Evolutionary conservation across 2,888 invertebrate species (phyloP), one percentile per base, ranked within the genome.

Genomic region (Scaptomyza parva): DNA sequence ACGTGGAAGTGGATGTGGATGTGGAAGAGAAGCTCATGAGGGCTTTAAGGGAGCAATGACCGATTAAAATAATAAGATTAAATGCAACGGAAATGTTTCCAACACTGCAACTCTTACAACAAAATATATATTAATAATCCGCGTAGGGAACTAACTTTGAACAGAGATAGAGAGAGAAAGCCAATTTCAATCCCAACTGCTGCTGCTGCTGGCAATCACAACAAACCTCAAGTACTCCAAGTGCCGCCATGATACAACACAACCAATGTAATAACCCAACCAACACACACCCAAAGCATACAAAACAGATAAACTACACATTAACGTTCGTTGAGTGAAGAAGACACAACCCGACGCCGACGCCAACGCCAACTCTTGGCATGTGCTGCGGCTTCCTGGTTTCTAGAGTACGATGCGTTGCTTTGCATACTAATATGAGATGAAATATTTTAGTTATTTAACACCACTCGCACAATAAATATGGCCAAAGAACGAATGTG

Each of bases 381-480:
- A 64, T 73, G 76, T 73, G 73, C 76, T 61, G 75, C 22, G 47
- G 82, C 71, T 82, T 86, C 81, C 81, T 82, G 81, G 66, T 72
- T 41, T 60, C 57, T 47, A 62, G 53, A 67, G 68, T 47, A 40
- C 50, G 47, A 30, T 40, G 41, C 57, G 55, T 33, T 54, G 80
- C 80, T 76, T 70, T 79, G 81, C 84, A 86, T 82, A 80, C 81
- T 84, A 82, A 82, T 82, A 47, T 44, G 14, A 47, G 55, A 76
- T 57, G 45, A 65, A 59, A 50, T 70, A 67, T 69, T 66, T 68
- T 33, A 68, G 78, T 61, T 72, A 85, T 68, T 82, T 78, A 82
- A 82, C 71, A 63, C 54, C 54, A 55, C 59, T 54, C 55, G 53
- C 55, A 48, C 52, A 62, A 20, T 22, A 55, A 61, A 60, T 68